Conservation (phyloP, 2,797 vertebrate genomes). For the Coilia nasus region DNA sequence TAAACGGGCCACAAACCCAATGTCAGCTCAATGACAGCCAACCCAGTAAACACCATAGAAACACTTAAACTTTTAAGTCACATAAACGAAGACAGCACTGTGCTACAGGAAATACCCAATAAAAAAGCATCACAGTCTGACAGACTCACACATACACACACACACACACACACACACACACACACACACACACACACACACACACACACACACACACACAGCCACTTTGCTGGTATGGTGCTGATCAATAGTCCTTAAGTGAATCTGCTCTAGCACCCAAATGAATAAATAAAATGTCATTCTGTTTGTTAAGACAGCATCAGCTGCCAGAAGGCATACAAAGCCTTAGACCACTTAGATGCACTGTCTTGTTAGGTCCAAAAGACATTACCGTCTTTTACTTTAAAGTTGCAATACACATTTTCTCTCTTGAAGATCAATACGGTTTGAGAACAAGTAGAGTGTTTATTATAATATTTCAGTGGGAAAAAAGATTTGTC, state of each 20-base stretch:
- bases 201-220: background rate
- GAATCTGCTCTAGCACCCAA: background rate
- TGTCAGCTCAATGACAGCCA: conserved; percentile 72
- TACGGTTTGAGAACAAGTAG: too few species aligned
- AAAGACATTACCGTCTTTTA: background rate
- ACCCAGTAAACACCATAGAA: conserved; percentile 40
- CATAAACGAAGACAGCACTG: too few species aligned
- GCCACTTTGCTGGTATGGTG: background rate
- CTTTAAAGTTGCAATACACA: too few species aligned
- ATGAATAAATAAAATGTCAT: background rate
- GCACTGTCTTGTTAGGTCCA: background rate
- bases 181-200: too few species aligned
- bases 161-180: too few species aligned
- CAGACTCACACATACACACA: background rate
- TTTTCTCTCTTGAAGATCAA: too few species aligned
- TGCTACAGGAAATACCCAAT: background rate
- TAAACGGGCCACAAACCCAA: conserved; percentile 52
- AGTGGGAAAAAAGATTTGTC: too few species aligned
- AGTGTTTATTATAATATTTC: too few species aligned
- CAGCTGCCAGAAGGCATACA: background rate
- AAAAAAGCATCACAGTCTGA: background rate
- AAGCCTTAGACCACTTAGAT: background rate
- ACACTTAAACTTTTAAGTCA: background rate
- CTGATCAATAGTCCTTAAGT: background rate
- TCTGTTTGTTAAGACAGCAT: background rate